phyloP scores from a whole-genome alignment of 2,888 invertebrate species.

The Tholera decimalis region DNA sequence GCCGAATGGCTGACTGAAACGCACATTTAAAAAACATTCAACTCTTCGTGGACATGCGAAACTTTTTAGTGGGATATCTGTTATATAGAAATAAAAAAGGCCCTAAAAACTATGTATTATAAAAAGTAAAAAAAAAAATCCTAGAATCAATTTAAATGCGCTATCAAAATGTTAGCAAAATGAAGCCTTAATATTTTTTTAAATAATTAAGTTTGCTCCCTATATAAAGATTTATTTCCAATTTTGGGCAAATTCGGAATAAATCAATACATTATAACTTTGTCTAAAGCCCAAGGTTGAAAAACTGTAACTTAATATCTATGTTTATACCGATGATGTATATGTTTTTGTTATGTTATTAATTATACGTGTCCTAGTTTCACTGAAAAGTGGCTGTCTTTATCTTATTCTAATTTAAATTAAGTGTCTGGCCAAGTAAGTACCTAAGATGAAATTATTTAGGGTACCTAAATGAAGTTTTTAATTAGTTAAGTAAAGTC shows the following conservation, averaged over 20 bases:
- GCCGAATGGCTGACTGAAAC: conserved; percentile 78
- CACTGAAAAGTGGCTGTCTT: neutral
- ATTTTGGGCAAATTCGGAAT: too few species aligned
- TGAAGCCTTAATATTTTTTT: too few species aligned
- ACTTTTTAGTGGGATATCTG: conserved; percentile 2
- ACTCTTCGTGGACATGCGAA: conserved; percentile 63
- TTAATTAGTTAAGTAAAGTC: conserved; percentile 1
- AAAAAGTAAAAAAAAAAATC: too few species aligned
- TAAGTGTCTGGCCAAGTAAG: neutral
- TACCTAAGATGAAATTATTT: neutral
- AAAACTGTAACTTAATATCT: neutral
- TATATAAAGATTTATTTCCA: too few species aligned
- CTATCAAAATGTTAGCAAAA: too few species aligned
- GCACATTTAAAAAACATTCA: conserved; percentile 85
- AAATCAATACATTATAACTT: too few species aligned
- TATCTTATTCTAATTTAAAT: neutral
- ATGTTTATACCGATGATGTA: neutral
- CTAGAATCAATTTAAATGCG: too few species aligned
- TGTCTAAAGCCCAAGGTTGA: too few species aligned
- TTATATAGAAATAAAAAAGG: too few species aligned
- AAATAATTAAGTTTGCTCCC: too few species aligned
- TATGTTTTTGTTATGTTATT: neutral
- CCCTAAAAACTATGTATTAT: too few species aligned
- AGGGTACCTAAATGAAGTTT: neutral
- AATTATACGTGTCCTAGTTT: neutral